Percentiles rank a stretch among this genome's conserved stretches.
Conservation (phyloP, 2,113 vertebrate species). For the Cololabis saira region DNA sequence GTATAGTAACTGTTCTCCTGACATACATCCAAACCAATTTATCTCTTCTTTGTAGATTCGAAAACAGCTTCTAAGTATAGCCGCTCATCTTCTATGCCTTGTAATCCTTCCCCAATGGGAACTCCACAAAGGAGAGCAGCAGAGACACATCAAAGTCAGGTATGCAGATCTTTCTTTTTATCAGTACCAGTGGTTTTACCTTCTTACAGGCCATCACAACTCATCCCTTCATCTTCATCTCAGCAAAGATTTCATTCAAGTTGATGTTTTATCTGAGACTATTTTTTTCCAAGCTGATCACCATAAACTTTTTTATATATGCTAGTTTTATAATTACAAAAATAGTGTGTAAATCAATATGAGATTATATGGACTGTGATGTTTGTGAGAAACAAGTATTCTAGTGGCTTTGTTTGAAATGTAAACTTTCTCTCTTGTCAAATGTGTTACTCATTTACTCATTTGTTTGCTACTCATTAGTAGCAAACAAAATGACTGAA, state of each 20-base stretch:
- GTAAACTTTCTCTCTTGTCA: not conserved
- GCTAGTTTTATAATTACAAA: no score
- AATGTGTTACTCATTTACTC: no score
- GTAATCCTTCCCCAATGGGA: constrained; percentile 88
- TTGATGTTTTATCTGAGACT: no score
- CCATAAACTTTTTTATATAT: no score
- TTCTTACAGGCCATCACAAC: no score
- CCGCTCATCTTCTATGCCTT: constrained; percentile 89
- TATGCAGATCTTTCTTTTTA: constrained; percentile 81
- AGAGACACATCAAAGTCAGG: constrained; percentile 91
- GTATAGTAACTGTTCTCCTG: not conserved
- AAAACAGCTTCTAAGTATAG: constrained; percentile 88
- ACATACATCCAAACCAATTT: not conserved
- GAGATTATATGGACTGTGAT: not conserved
- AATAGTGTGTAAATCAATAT: no score
- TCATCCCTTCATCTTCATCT: no score
- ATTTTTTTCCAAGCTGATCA: no score
- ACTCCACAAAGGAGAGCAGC: constrained; percentile 89
- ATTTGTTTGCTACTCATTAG: no score
- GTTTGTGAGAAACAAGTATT: not conserved
- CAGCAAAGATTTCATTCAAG: no score
- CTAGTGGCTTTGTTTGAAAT: not conserved
- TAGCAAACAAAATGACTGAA: no score
- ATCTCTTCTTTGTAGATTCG: constrained; percentile 78
- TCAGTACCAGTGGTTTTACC: constrained; percentile 24